Evolutionary conservation across 2,888 invertebrate species (phyloP).

Genomic region (Pediacus dermestoides): DNA sequence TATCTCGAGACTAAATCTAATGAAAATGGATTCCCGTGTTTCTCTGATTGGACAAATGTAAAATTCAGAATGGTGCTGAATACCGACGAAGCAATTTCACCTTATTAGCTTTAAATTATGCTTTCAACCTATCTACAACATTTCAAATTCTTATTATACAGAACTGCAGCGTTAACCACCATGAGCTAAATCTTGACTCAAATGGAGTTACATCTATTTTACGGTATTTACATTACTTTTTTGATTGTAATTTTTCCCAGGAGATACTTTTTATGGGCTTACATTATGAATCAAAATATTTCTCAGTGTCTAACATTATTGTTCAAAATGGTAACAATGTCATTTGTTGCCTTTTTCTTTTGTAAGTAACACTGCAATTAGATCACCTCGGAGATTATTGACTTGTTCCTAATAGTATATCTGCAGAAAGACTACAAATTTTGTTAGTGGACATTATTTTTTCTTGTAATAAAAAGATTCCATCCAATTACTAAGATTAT

Average conservation of each 20-base stretch:
- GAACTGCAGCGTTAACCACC: conserved; percentile 18
- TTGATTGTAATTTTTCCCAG: conserved; percentile 28
- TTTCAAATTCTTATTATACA: conserved; percentile 27
- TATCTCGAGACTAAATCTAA: conserved; percentile 16
- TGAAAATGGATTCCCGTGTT: conserved; percentile 21
- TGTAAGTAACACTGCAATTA: conserved; percentile 19
- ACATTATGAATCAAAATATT: conserved; percentile 25
- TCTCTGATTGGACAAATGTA: conserved; percentile 31
- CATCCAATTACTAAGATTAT: no score
- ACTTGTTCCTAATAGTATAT: no score
- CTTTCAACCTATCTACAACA: conserved; percentile 23
- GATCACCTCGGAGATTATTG: conserved; percentile 13
- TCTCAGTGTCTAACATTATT: conserved; percentile 22
- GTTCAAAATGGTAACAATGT: conserved; percentile 17
- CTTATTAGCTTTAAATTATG: conserved; percentile 28
- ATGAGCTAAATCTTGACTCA: conserved; percentile 19
- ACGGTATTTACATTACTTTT: conserved; percentile 30
- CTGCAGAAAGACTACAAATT: no score
- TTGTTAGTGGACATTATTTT: no score
- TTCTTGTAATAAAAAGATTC: no score
- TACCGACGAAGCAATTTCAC: conserved; percentile 24
- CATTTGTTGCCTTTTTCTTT: conserved; percentile 19
- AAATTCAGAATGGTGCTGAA: conserved; percentile 23
- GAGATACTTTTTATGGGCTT: conserved; percentile 22
- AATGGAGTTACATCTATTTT: conserved; percentile 36